Conservation (phyloP, 2,113 vertebrate genomes). For the Montifringilla adamsi region DNA sequence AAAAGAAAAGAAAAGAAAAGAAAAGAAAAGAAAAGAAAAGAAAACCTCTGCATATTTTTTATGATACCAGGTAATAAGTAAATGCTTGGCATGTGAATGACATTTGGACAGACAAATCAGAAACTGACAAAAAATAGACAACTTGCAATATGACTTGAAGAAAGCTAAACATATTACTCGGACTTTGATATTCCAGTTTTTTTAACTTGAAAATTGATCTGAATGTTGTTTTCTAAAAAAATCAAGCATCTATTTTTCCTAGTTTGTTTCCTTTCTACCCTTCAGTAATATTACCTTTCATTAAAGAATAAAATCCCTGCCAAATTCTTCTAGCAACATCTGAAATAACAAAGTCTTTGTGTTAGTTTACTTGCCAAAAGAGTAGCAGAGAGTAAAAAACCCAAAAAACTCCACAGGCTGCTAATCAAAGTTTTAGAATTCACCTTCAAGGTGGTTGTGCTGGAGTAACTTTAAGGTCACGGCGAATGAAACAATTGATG, state of each 20-base stretch:
- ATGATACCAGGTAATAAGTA: neutral
- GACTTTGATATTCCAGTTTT: neutral
- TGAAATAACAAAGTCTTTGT: neutral
- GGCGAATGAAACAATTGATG: conserved; percentile 45
- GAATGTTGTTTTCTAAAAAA: neutral
- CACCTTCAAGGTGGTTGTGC: conserved; percentile 40
- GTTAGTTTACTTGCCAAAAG: neutral
- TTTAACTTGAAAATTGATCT: neutral
- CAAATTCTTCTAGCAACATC: neutral
- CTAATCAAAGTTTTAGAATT: conserved; percentile 46
- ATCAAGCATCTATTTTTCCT: neutral
- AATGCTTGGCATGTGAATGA: neutral
- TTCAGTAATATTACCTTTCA: neutral
- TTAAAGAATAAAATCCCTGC: neutral
- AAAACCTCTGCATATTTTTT: neutral
- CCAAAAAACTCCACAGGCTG: neutral
- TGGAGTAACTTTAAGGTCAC: conserved; percentile 63
- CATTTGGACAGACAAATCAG: neutral
- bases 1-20: too few relatives aligned
- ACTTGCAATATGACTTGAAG: neutral
- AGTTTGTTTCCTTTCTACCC: neutral
- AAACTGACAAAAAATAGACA: neutral
- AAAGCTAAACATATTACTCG: neutral
- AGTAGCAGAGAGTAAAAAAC: neutral
- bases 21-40: neutral